phyloP scores from a whole-genome alignment of 1,140 invertebrate species.

The Drosophila simulans region DNA sequence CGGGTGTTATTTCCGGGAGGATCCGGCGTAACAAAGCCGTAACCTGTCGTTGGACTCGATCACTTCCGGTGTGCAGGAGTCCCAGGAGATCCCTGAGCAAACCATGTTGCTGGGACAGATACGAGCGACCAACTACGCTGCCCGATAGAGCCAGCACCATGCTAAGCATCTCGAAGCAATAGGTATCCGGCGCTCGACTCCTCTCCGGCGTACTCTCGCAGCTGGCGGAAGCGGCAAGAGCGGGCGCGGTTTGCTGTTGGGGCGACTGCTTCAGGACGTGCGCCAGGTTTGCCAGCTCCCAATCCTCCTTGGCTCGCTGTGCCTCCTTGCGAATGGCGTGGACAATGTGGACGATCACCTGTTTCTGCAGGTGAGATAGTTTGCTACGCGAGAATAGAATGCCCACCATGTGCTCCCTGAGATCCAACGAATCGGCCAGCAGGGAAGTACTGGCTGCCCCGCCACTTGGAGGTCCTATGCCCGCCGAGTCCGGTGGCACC shows the following conservation, averaged over 20 bases:
- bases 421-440: constrained; percentile 86
- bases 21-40: constrained; percentile 92
- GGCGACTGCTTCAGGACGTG: constrained; percentile 75
- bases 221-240: constrained; percentile 12
- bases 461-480: constrained; percentile 10
- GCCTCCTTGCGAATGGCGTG: constrained; percentile 96
- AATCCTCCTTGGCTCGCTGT: constrained; percentile 93
- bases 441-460: constrained; percentile 45
- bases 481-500: constrained; percentile 36
- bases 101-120: constrained; percentile 94
- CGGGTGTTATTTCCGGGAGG: constrained; percentile 92
- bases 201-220: constrained; percentile 80
- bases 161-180: constrained; percentile 98
- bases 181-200: constrained; percentile 91
- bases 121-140: constrained; percentile 94
- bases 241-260: constrained; percentile 14
- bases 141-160: constrained; percentile 97
- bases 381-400: constrained; percentile 98
- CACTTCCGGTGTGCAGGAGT: constrained; percentile 96
- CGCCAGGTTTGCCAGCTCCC: constrained; percentile 87
- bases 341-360: constrained; percentile 97
- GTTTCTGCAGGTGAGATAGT: constrained; percentile 96
- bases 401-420: constrained; percentile 98
- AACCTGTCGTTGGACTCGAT: constrained; percentile 97
- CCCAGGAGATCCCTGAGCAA: constrained; percentile 94